phyloP scores from a whole-genome alignment of 2,888 invertebrate genomes.

The Schrankia costaestrigalis region DNA sequence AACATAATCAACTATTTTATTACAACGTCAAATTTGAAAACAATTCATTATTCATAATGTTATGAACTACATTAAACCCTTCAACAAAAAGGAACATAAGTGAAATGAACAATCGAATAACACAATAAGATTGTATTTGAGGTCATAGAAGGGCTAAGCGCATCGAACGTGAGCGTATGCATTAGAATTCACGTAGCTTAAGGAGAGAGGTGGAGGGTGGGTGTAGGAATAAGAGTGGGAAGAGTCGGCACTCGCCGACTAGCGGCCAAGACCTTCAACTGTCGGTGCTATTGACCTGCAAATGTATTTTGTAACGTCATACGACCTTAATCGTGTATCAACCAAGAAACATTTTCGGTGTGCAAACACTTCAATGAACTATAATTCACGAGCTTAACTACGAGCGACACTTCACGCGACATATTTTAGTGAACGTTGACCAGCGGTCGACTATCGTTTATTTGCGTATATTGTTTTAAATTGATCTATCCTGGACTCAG shows the following conservation, averaged over 20 bases:
- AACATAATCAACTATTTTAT: too few species aligned
- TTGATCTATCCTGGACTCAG: slow-evolving; percentile 45
- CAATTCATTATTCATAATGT: too few species aligned
- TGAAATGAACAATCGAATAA: slow-evolving; percentile 1
- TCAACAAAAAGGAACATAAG: too few species aligned
- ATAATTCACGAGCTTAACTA: slow-evolving; percentile 10
- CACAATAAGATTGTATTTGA: slow-evolving; percentile 1
- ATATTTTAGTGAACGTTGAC: slow-evolving; percentile 15
- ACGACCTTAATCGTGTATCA: slow-evolving; percentile 39
- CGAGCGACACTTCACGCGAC: slow-evolving; percentile 18
- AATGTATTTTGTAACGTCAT: slow-evolving; percentile 40
- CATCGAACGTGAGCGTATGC: slow-evolving; percentile 5
- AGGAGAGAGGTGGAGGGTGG: slow-evolving; percentile 27
- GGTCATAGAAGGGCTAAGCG: slow-evolving; percentile 5
- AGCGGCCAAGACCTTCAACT: slow-evolving; percentile 61
- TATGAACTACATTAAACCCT: too few species aligned
- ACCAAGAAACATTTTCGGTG: slow-evolving; percentile 27
- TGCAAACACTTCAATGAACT: slow-evolving; percentile 15
- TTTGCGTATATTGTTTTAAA: slow-evolving; percentile 46
- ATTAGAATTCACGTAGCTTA: slow-evolving; percentile 19
- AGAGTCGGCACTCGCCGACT: slow-evolving; percentile 36
- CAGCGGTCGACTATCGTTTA: slow-evolving; percentile 11
- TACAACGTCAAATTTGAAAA: too few species aligned
- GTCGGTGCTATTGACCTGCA: slow-evolving; percentile 63
- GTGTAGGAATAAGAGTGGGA: slow-evolving; percentile 24